Conservation (phyloP, 2,888 invertebrate species). For the Amphipoea lucens region DNA sequence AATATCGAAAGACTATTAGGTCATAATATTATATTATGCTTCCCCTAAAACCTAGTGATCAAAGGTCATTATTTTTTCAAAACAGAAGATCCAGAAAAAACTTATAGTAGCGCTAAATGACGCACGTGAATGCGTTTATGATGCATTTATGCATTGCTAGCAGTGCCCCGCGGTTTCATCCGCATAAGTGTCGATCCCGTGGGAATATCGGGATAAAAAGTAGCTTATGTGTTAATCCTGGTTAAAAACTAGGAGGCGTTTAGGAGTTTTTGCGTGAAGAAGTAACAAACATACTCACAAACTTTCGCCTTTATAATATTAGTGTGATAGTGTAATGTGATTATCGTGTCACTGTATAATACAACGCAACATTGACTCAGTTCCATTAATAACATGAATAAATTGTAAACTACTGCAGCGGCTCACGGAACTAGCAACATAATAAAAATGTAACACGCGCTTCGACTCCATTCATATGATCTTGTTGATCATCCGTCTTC, state of each 20-base stretch:
- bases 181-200: too few species aligned
- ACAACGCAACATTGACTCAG: conserved; percentile 27
- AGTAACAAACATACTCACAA: too few species aligned
- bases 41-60: neutral
- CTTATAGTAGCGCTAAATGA: neutral
- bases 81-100: neutral
- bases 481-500: conserved; percentile 70
- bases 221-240: too few species aligned
- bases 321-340: too few species aligned
- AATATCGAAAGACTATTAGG: neutral
- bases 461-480: conserved; percentile 78
- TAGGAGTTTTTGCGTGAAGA: too few species aligned
- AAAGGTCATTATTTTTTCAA: neutral
- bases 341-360: conserved; percentile 15
- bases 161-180: too few species aligned
- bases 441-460: conserved; percentile 60
- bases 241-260: too few species aligned
- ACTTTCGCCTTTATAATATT: too few species aligned
- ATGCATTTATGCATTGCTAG: neutral
- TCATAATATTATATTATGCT: neutral
- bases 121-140: neutral
- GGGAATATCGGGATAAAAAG: too few species aligned
- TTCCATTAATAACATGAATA: conserved; percentile 33
- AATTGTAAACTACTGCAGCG: conserved; percentile 27
- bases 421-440: conserved; percentile 40